Conservation (phyloP, 2,113 vertebrate species). For the Xiphophorus hellerii region DNA sequence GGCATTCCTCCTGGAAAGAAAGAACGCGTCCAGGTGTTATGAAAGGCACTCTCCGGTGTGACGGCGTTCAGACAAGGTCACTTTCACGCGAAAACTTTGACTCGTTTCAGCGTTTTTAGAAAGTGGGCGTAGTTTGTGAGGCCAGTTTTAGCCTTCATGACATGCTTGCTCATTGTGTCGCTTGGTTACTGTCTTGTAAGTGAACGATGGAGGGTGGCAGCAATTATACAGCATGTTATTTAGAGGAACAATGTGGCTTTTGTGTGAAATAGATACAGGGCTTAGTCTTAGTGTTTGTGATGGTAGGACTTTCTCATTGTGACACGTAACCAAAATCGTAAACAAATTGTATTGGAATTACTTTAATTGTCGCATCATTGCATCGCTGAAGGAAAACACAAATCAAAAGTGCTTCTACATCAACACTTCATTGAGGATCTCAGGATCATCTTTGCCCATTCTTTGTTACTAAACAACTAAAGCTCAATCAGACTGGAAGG, state of each 20-base stretch:
- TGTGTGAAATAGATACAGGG: background rate
- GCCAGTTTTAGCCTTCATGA: too few relatives aligned
- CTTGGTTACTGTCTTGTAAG: background rate
- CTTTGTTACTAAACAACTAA: background rate
- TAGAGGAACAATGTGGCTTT: background rate
- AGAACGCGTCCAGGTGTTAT: constrained; percentile 29
- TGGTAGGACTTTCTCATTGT: background rate
- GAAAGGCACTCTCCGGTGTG: constrained; percentile 21
- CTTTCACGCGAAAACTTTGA: constrained; percentile 37
- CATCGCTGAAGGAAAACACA: background rate
- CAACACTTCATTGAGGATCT: background rate
- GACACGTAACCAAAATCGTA: too few relatives aligned
- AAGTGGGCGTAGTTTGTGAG: background rate
- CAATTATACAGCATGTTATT: background rate
- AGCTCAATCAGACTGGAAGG: background rate
- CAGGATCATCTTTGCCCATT: background rate
- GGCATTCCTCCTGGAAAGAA: constrained; percentile 91
- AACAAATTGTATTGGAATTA: too few relatives aligned
- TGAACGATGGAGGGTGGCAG: background rate
- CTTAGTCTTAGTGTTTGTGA: background rate
- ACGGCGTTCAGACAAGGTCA: constrained; percentile 13
- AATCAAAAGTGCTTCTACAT: background rate
- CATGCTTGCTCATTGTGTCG: too few relatives aligned
- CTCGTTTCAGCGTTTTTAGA: background rate
- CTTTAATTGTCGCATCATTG: background rate